Conservation (phyloP, 2,113 vertebrate species). For the Phalacrocorax pelagicus region DNA sequence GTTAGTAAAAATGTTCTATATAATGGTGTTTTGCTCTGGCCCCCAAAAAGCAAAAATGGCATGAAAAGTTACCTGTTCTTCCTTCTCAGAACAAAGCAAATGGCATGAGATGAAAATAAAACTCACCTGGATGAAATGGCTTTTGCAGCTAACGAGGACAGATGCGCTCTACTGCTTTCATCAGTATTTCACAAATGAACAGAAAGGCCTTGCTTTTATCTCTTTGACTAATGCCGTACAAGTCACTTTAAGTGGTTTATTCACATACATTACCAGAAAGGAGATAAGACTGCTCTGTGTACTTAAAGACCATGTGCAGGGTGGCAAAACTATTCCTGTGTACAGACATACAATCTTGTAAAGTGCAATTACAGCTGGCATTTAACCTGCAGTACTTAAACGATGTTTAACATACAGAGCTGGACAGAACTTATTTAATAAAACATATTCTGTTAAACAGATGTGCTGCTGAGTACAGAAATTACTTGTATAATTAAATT, state of each 20-base stretch:
- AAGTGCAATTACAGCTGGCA: slow-evolving; percentile 3
- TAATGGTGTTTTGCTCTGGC: neutral
- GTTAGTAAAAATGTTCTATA: neutral
- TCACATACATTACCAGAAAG: neutral
- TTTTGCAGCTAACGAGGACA: neutral
- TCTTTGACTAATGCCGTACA: neutral
- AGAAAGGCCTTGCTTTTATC: neutral
- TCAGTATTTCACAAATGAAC: neutral
- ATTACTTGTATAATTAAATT: slow-evolving; percentile 14
- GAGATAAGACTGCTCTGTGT: neutral
- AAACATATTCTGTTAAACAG: slow-evolving; percentile 6
- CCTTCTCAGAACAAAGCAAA: neutral
- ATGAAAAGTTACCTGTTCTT: neutral
- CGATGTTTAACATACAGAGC: neutral
- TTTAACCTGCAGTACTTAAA: slow-evolving; percentile 14
- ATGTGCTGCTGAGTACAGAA: neutral
- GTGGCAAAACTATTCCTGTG: neutral
- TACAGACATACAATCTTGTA: neutral
- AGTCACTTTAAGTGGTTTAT: neutral
- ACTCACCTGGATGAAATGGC: neutral
- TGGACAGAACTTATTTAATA: neutral
- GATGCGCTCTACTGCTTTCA: neutral
- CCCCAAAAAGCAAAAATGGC: neutral
- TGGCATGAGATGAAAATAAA: neutral
- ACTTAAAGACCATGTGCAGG: neutral